Conservation (phyloP, 1,140 invertebrate species). For the Cotesia chilonis region DNA sequence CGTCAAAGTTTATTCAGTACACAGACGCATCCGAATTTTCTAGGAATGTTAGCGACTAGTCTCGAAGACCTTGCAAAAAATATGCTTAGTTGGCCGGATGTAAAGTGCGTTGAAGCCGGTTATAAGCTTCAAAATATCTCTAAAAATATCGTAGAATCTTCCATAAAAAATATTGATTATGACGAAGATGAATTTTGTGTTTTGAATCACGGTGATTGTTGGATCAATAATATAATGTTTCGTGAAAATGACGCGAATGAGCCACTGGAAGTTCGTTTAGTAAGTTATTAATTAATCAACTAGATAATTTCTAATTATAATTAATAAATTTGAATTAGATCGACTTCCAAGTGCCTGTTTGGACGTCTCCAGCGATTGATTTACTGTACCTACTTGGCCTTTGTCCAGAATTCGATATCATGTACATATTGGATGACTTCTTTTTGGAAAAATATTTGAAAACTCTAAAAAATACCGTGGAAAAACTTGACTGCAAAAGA, state of each 20-base stretch:
- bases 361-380: conserved; percentile 62
- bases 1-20: conserved; percentile 39
- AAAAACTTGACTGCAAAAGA: conserved; percentile 34
- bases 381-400: conserved; percentile 62
- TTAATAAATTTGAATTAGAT: conserved; percentile 43
- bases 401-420: conserved; percentile 47
- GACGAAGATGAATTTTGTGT: conserved; percentile 47
- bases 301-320: neutral
- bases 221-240: conserved; percentile 55
- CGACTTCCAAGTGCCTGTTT: conserved; percentile 63
- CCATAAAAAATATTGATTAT: conserved; percentile 50
- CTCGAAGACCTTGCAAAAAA: conserved; percentile 26
- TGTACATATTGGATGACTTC: conserved; percentile 36
- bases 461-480: conserved; percentile 36
- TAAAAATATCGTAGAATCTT: conserved; percentile 49
- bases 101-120: conserved; percentile 20
- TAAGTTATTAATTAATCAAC: conserved; percentile 35
- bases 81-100: conserved; percentile 36
- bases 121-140: conserved; percentile 15
- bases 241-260: conserved; percentile 38
- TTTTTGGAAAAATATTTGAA: conserved; percentile 40
- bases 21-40: conserved; percentile 37
- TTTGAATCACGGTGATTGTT: conserved; percentile 56
- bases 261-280: conserved; percentile 37
- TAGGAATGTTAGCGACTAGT: conserved; percentile 33